phyloP scores from a whole-genome alignment of 2,113 vertebrate species.

The Haemorhous mexicanus region DNA sequence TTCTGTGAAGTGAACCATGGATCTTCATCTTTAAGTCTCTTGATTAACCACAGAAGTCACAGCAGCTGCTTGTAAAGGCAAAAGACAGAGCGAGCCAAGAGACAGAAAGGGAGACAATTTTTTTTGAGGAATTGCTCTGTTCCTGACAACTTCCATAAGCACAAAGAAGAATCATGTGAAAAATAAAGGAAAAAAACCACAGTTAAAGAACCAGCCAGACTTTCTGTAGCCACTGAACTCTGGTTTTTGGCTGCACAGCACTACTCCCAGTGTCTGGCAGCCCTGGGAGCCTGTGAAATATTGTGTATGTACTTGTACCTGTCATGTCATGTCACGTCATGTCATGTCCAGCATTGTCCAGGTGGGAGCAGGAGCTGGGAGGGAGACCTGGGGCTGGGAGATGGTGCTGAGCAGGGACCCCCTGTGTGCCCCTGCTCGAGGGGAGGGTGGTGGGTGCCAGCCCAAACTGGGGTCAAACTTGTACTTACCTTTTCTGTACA shows the following conservation, averaged over 20 bases:
- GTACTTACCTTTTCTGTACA: slow-evolving; percentile 57
- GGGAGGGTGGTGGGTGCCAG: not conserved
- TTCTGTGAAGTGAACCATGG: not conserved
- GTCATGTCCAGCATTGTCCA: accelerated
- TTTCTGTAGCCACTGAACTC: not conserved
- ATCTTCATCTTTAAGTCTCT: not conserved
- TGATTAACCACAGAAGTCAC: not conserved
- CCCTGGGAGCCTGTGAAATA: not conserved
- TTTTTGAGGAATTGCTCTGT: not conserved
- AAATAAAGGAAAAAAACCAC: accelerated
- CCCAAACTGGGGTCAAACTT: not conserved
- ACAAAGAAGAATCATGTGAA: not conserved
- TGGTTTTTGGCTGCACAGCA: not conserved
- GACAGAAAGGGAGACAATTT: not conserved
- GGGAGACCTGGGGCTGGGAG: not conserved
- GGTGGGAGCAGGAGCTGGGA: not conserved
- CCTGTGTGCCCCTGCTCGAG: accelerated
- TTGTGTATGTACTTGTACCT: not conserved
- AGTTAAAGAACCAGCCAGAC: not conserved
- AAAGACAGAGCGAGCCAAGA: not conserved
- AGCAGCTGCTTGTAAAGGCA: not conserved
- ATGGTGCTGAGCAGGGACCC: not conserved
- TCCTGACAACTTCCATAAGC: slow-evolving; percentile 26
- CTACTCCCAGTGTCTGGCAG: not conserved
- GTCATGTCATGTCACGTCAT: not conserved